Evolutionary conservation across 1,140 invertebrate genomes (phyloP), one percentile per base, ranked within the genome.

Genomic region (Eubasilissa regina): DNA sequence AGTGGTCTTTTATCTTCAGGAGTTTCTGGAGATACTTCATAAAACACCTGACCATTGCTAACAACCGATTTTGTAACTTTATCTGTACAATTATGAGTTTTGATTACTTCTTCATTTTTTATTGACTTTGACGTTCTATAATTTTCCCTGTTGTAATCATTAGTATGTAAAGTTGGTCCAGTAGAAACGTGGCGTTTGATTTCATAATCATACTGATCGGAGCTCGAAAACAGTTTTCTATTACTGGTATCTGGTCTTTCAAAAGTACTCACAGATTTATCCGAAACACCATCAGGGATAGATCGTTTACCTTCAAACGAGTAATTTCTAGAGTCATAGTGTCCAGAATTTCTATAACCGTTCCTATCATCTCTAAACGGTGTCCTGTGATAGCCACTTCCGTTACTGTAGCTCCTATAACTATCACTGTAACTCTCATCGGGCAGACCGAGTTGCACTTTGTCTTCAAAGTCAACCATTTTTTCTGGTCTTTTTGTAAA

Each of bases 1-100:
- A 77, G 15, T 15, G 35, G 78, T 76, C 35, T 80, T 64, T 60
- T 82, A 21, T 79, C 62, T 35, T 75, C 81, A 0, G 25, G 44
- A 17, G 60, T 62, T 17, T 78, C 81, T 25, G 76, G 76, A 4
- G 72, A 51, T 10, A 80, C 81, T 79, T 83, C 81, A 44, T 83
- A 83, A 73, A 83, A 83, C 19, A 83, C 77, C 68, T 80, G 79
- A 21, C 81, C 81, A 35, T 83, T 83, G 55, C 58, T 82, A 4
- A 83, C 72, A 45, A 83, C 64, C 15, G 81, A 77, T 75, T 82
- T 81, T 15, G 43, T 70, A n/a, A n/a, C 35, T 7, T 21, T 9
- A 55, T 8, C 4, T 25, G 19, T 62, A 1, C 15, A 35, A 68
- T 48, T 48, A 15, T 47, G 12, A 12, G 45, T 8, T 8, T 43